Evolutionary conservation across 1,140 invertebrate genomes (phyloP).

Genomic region (Carposina sasakii): DNA sequence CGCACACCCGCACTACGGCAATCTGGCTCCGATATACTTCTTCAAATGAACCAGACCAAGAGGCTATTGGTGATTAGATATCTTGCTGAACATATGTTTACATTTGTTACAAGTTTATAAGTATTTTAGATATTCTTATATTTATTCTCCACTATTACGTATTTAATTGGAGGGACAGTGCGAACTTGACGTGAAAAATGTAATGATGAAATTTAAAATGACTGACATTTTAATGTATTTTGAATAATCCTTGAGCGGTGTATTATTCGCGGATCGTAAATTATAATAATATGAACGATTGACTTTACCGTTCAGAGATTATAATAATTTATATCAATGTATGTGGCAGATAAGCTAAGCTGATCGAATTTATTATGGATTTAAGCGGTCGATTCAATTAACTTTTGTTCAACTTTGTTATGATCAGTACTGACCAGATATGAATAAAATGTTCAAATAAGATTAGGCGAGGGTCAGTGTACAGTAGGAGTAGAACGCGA

Average conservation of each 20-base stretch:
- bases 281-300: too few species aligned
- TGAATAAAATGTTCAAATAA: slow-evolving; percentile 45
- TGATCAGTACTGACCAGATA: slow-evolving; percentile 43
- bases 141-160: slow-evolving; percentile 68
- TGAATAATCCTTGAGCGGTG: slow-evolving; percentile 45
- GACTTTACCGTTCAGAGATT: slow-evolving; percentile 47
- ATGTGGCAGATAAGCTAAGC: slow-evolving; percentile 52
- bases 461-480: slow-evolving; percentile 49
- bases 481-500: slow-evolving; percentile 61
- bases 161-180: slow-evolving; percentile 45
- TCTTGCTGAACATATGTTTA: slow-evolving; percentile 67
- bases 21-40: slow-evolving; percentile 55
- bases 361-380: slow-evolving; percentile 71
- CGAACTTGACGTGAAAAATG: slow-evolving; percentile 19
- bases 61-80: slow-evolving; percentile 47
- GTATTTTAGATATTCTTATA: slow-evolving; percentile 75
- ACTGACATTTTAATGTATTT: slow-evolving; percentile 56
- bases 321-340: slow-evolving; percentile 33
- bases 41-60: slow-evolving; percentile 54
- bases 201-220: slow-evolving; percentile 31
- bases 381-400: slow-evolving; percentile 64
- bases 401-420: slow-evolving; percentile 46
- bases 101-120: slow-evolving; percentile 73
- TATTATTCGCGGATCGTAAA: slow-evolving; percentile 14
- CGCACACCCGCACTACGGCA: slow-evolving; percentile 37